Evolutionary conservation across 2,888 invertebrate species (phyloP), one percentile per base, ranked within the genome.

Genomic region (Nebria salina): DNA sequence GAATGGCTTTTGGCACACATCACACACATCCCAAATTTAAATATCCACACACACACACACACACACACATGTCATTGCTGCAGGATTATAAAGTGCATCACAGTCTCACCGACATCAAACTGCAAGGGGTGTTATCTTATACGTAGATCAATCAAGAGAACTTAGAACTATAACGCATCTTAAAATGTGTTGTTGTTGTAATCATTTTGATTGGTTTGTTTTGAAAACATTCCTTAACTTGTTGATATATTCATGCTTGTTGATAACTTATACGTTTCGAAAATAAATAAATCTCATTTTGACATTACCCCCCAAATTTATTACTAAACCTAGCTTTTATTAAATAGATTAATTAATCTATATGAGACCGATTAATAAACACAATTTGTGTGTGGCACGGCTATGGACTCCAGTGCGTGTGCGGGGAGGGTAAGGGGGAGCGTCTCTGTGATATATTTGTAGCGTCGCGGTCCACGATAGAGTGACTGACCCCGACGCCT

Each of bases 401-500:
- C 70, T 34, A 70, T 34, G 70, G 20, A 70, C 70, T 25, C 20
- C 25, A 25, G 26, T 70, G 70, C 5, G 4, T 11, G 70, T 1
- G 26, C 26, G 70, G 75, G 66, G 41, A 15, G 75, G 68, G 42
- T 8, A 13, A 34, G 41, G 25, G n/a, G 3, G 64, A 75, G 79
- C 75, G 65, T 65, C 75, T 54, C 54, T 54, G 54, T 72, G 64
- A 72, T 42, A 80, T 75, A 80, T 80, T 75, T 80, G 75, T 75
- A 43, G 70, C 77, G 77, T 65, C 77, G 70, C 79, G 79, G 79
- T 77, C 77, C 77, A 77, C 77, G 26, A 72, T 42, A 73, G 72
- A 66, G 77, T 80, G 79, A 80, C 54, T 80, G 79, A 80, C 79
- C 79, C 79, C 79, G 79, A 80, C 79, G 79, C 68, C 42, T 34